These are phyloP conservation scores for Reinhardtius hippoglossoides DNA, from an alignment of 2,113 vertebrate genomes.

Conservation along the genomic window DNA sequence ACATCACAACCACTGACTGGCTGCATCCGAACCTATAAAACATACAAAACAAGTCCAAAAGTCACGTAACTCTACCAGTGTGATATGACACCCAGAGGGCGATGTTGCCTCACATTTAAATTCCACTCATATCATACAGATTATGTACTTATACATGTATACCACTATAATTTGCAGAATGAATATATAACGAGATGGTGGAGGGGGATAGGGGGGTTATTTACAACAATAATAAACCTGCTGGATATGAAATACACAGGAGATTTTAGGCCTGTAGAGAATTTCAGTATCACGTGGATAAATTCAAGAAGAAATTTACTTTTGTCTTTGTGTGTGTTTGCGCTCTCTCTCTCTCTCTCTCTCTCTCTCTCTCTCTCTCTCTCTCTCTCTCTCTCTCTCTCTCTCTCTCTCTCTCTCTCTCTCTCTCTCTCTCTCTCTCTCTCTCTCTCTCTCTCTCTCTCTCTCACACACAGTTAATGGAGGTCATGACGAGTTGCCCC, in stretches of 20 bases:
- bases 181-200: background rate
- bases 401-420: background rate
- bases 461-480: background rate
- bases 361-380: background rate
- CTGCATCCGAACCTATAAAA: background rate
- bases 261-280: background rate
- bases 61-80: background rate
- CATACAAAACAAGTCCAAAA: background rate
- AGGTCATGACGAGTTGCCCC: background rate
- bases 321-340: background rate
- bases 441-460: background rate
- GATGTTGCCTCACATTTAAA: background rate
- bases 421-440: background rate
- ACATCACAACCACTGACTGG: background rate
- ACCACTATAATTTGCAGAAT: background rate
- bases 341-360: background rate
- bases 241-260: background rate
- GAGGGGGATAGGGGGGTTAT: background rate
- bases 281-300: background rate
- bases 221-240: background rate
- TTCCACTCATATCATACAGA: background rate
- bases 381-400: background rate
- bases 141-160: background rate
- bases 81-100: constrained; percentile 6
- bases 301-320: background rate